These are phyloP conservation scores for Epistrophe eligans DNA, from an alignment of 2,888 invertebrate species.

Conservation along the genomic window DNA sequence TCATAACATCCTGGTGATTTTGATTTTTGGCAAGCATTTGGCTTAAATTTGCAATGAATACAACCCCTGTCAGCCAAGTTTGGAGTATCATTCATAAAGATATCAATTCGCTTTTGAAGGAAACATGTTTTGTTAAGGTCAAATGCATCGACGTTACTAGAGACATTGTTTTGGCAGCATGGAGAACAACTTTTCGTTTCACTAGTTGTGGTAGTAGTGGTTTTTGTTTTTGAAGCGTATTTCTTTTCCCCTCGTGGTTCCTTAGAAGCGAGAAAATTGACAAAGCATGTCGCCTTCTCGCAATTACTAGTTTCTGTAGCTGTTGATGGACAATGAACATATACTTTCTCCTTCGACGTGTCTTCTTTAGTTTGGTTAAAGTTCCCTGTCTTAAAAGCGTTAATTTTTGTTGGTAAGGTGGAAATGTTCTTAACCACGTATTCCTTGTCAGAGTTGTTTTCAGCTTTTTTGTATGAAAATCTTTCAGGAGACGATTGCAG, in stretches of 20 bases:
- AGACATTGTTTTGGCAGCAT: slow-evolving; percentile 70
- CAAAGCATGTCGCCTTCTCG: slow-evolving; percentile 29
- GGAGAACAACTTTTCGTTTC: slow-evolving; percentile 63
- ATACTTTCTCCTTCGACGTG: slow-evolving; percentile 30
- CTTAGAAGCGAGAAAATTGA: slow-evolving; percentile 49
- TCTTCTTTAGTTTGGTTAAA: slow-evolving; percentile 47
- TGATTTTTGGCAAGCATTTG: slow-evolving; percentile 67
- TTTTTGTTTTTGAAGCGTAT: slow-evolving; percentile 52
- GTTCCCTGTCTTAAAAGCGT: slow-evolving; percentile 57
- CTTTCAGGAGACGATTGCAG: slow-evolving; percentile 44
- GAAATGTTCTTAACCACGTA: slow-evolving; percentile 41
- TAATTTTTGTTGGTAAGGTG: slow-evolving; percentile 34
- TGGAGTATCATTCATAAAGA: slow-evolving; percentile 54
- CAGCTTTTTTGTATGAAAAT: slow-evolving; percentile 49
- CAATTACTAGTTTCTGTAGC: neutral
- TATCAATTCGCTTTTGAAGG: slow-evolving; percentile 70
- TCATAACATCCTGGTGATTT: slow-evolving; percentile 46
- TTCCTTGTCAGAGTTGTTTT: slow-evolving; percentile 47
- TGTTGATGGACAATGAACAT: neutral
- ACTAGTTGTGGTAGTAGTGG: slow-evolving; percentile 60
- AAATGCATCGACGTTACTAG: slow-evolving; percentile 30
- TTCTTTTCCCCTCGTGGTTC: slow-evolving; percentile 34
- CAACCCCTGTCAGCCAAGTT: slow-evolving; percentile 21
- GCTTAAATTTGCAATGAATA: slow-evolving; percentile 63
- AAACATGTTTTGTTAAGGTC: slow-evolving; percentile 64